Conservation (phyloP, 2,888 invertebrate species). For the Pyrgus malvae region DNA sequence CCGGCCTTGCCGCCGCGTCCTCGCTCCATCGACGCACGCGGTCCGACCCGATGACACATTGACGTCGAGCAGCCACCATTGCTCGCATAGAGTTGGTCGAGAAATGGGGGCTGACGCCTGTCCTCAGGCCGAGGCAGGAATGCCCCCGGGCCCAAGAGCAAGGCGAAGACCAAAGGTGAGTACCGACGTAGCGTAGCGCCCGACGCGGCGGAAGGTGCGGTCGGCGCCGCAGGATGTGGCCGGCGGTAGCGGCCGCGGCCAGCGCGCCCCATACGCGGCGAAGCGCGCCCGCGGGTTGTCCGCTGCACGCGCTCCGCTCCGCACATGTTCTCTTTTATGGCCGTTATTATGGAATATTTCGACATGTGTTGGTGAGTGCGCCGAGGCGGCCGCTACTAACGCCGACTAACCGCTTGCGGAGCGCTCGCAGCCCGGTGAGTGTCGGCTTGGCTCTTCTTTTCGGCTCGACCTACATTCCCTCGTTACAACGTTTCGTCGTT, state of each 20-base stretch:
- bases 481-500: slow-evolving; percentile 35
- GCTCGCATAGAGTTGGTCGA: slow-evolving; percentile 98
- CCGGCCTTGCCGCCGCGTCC: slow-evolving; percentile 65
- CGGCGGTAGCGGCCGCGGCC: slow-evolving; percentile 41
- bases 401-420: slow-evolving; percentile 46
- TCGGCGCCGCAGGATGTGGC: slow-evolving; percentile 50
- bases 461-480: slow-evolving; percentile 41
- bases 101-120: slow-evolving; percentile 99
- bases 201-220: slow-evolving; percentile 38
- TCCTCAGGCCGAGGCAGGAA: slow-evolving; percentile 97
- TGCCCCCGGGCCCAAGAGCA: slow-evolving; percentile 90
- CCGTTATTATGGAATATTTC: slow-evolving; percentile 63
- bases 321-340: slow-evolving; percentile 38
- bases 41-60: slow-evolving; percentile 76
- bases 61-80: slow-evolving; percentile 91
- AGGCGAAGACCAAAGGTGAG: slow-evolving; percentile 87
- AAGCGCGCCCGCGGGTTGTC: slow-evolving; percentile 38
- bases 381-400: slow-evolving; percentile 48
- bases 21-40: slow-evolving; percentile 55
- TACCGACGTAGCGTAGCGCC: slow-evolving; percentile 36
- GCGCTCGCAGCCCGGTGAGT: slow-evolving; percentile 46
- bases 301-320: slow-evolving; percentile 41
- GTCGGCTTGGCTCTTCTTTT: slow-evolving; percentile 39
- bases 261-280: slow-evolving; percentile 34
- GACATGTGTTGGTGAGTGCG: slow-evolving; percentile 77